Base-by-base conservation (phyloP, 2,888 invertebrate species). In the Pristionchus japonicus region DNA sequence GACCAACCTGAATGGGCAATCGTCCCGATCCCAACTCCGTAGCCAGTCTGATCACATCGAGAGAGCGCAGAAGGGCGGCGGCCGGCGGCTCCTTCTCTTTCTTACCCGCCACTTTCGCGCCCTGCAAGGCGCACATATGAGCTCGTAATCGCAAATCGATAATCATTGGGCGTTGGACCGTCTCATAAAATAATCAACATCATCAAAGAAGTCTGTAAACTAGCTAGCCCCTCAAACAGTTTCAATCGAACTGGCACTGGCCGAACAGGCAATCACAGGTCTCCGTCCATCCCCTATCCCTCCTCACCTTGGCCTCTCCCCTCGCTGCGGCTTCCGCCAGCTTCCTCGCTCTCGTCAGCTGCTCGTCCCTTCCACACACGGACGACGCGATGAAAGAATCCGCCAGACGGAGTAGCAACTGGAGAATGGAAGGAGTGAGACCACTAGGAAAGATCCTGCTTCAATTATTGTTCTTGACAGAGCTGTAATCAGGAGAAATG, bases 11-110 rank as follows among this genome's bases (percentile, higher is more conserved):
- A 74, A 86, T 86, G n/a, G 34, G 89, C 43, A 37, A 86, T 82
- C 31, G 90, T 90, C 74, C 90, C 89, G 64, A 92, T 89, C 27
- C 90, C 67, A 20, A 90, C 83, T 86, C 88, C 87, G 77, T 88
- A 88, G 40, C 86, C 70, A 86, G 47, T 34, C 6, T 27, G n/a
- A 86, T 86, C n/a, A 86, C 34, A 11, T 86, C 70, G 47, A 86
- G 49, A 20, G 86, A 86, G 1, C 86, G 86, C 13, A 86, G 27
- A 3, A 86, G 86, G 1, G 47, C 23, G 4, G 43, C 23, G 1
- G 49, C 31, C 43, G 27, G 64, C 3, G 15, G 11, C 64, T 52
- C 57, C n/a, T 27, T 27, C 52, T 37, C 47, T 57, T 49, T 49
- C 84, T 37, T 52, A 31, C 37, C 77, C 77, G 77, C n/a, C 77